phyloP scores from a whole-genome alignment of 2,797 vertebrate species.

The Clamator glandarius region DNA sequence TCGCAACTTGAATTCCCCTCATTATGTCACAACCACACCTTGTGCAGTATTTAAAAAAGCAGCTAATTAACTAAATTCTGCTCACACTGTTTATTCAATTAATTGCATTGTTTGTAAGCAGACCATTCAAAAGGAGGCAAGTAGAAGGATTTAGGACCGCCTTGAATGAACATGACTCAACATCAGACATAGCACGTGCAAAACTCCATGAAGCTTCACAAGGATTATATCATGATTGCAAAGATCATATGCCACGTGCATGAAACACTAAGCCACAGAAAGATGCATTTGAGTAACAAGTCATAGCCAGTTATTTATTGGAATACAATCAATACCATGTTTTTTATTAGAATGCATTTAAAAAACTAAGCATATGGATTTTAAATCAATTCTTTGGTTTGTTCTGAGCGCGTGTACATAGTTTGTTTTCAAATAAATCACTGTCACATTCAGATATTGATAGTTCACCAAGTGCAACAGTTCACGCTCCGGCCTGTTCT shows the following conservation, averaged over 20 bases:
- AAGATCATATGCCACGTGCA: rapidly evolving
- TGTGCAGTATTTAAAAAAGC: background rate
- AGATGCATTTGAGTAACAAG: background rate
- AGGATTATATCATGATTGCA: background rate
- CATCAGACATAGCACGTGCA: background rate
- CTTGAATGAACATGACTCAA: background rate
- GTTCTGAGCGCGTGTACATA: background rate
- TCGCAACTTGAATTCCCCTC: background rate
- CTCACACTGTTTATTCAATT: background rate
- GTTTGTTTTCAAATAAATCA: conserved; percentile 13
- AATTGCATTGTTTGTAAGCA: background rate
- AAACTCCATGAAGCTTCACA: background rate
- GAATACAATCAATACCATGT: background rate
- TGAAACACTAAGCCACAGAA: background rate
- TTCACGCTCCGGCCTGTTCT: background rate
- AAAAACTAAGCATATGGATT: background rate
- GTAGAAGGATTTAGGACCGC: background rate
- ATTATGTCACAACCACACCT: background rate
- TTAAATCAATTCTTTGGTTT: background rate
- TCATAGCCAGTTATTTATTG: background rate
- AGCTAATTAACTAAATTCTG: background rate
- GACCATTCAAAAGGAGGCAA: background rate
- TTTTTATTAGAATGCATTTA: background rate
- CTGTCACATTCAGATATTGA: background rate
- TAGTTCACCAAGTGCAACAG: background rate